Evolutionary conservation across 64 coral and sea anemone genomes (phyloP).

Genomic region (Montipora foliosa): DNA sequence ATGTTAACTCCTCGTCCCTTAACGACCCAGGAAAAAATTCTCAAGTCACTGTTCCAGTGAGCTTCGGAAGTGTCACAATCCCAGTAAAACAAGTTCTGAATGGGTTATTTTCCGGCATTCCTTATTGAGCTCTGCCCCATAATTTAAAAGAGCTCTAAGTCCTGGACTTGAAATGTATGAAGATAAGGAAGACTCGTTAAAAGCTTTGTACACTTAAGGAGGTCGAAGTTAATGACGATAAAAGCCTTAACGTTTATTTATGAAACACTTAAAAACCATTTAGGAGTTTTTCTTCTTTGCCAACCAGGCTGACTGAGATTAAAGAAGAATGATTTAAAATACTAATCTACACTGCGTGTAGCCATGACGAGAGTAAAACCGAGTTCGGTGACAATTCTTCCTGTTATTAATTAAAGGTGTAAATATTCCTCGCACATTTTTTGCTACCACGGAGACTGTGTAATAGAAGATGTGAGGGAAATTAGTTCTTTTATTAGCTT

Average conservation of each 20-base stretch:
- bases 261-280: neutral
- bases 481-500: too few species aligned
- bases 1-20: too few species aligned
- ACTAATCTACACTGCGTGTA: slow-evolving; percentile 59
- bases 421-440: neutral
- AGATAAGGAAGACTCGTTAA: neutral
- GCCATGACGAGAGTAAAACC: slow-evolving; percentile 35
- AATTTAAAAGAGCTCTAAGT: too few species aligned
- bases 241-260: slow-evolving; percentile 39
- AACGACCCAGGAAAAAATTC: too few species aligned
- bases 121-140: too few species aligned
- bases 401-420: slow-evolving; percentile 2
- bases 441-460: neutral
- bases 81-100: too few species aligned
- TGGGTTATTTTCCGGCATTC: too few species aligned
- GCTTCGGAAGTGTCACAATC: too few species aligned
- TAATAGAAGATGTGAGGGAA: neutral
- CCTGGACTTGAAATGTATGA: neutral
- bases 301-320: neutral
- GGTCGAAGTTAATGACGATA: neutral
- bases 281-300: slow-evolving; percentile 1
- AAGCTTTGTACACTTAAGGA: neutral
- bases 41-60: too few species aligned
- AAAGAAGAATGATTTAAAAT: slow-evolving; percentile 31
- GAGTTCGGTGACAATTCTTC: slow-evolving; percentile 44